Evolutionary conservation across 2,797 vertebrate genomes (phyloP), one percentile per base, ranked within the genome.

Genomic region (Neomorphus geoffroyi): DNA sequence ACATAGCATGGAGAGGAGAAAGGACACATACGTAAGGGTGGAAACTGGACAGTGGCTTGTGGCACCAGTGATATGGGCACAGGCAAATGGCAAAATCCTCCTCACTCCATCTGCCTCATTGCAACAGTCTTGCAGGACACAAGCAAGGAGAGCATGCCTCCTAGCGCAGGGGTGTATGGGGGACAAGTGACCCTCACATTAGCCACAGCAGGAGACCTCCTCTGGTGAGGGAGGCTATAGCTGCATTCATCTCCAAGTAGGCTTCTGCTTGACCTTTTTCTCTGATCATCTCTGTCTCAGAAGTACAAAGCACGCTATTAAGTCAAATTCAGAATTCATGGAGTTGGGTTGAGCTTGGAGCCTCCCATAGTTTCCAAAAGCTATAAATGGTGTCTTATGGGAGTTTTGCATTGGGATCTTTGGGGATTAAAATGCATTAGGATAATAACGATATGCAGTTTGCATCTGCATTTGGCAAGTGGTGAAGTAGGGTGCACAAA

Each of bases 21-120:
- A 50, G 26, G 35, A 24, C 27, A 41, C 18, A 1, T 18, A 12
- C 7, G 4, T 33, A 21, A 72, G 18, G 16, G 48, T 66, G n/a
- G 65, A 45, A 71, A 66, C 13, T 27, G 24, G 18, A 30, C 17
- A 39, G 48, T 67, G 54, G 18, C 35, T 77, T 67, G 48, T 50
- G 22, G 35, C 46, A 67, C 30, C 26, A 43, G 60, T 50, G 32
- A 32, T 32, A n/a, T 2, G 8, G 41, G 23, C 18, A 24, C 16
- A 28, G 32, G 35, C 18, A 86, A 81, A 78, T 6, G 22, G 37
- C 37, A 67, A 46, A 67, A 65, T 32, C 41, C 8, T 77, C 15
- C 33, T 80, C 0, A 1, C 7, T 65, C 23, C 7, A 2, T 61
- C 78, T 65, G 26, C 33, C 23, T 64, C 2, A 0, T 48, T 37